Percentiles rank a stretch among this genome's conserved stretches.
These are phyloP conservation scores for Ethmia dodecea DNA, from an alignment of 2,888 invertebrate species.

Conservation along the genomic window DNA sequence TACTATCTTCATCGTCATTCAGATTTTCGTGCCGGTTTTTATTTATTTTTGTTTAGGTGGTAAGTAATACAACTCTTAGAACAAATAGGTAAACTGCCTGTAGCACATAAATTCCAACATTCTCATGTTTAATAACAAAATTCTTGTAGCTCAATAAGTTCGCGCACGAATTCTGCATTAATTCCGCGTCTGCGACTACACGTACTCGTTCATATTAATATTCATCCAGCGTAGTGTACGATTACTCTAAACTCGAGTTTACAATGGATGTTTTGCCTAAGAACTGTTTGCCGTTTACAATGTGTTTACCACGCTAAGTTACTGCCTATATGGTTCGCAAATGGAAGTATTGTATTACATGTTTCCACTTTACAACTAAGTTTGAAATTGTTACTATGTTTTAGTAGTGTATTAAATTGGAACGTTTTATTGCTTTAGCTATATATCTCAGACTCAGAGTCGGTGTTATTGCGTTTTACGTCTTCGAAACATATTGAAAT, in stretches of 20 bases:
- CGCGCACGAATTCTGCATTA: constrained; percentile 30
- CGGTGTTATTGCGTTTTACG: neutral
- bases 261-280: constrained; percentile 38
- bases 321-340: constrained; percentile 45
- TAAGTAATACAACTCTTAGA: too few species aligned
- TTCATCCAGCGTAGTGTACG: constrained; percentile 45
- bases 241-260: constrained; percentile 48
- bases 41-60: too few species aligned
- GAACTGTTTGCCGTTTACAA: constrained; percentile 44
- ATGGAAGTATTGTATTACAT: constrained; percentile 56
- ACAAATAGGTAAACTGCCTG: too few species aligned
- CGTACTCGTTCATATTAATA: constrained; percentile 43
- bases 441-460: constrained; percentile 1
- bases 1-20: too few species aligned
- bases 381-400: constrained; percentile 40
- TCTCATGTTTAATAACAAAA: constrained; percentile 10
- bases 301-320: constrained; percentile 45
- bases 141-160: constrained; percentile 10
- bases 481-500: neutral
- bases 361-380: constrained; percentile 40
- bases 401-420: constrained; percentile 38
- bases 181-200: constrained; percentile 33
- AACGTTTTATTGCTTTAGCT: constrained; percentile 29
- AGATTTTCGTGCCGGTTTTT: too few species aligned
- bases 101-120: too few species aligned